phyloP scores from a whole-genome alignment of 2,797 vertebrate genomes.

The Chelidonichthys spinosus region DNA sequence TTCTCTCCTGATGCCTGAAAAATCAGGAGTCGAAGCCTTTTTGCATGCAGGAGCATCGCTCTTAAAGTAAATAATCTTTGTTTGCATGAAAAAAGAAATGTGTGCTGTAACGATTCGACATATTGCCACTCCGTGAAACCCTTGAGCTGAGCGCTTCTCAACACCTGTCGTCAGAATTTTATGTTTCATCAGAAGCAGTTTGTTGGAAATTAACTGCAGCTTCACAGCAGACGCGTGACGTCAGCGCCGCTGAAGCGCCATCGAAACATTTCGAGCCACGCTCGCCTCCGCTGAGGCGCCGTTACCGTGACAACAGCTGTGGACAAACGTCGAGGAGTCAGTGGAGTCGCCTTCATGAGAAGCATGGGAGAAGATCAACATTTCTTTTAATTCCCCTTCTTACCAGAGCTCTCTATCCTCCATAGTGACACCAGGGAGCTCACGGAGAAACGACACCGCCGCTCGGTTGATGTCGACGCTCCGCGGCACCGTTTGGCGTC shows the following conservation, averaged over 20 bases:
- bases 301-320: neutral
- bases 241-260: neutral
- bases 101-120: slow-evolving; percentile 4
- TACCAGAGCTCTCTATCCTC: neutral
- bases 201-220: slow-evolving; percentile 22
- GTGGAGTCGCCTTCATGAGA: neutral
- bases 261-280: neutral
- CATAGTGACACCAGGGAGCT: neutral
- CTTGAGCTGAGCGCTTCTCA: slow-evolving; percentile 3
- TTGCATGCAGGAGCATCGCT: neutral
- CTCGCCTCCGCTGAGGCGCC: neutral
- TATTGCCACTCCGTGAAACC: slow-evolving; percentile 14
- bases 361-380: neutral
- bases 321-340: neutral
- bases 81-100: slow-evolving; percentile 8
- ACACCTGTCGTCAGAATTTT: slow-evolving; percentile 31
- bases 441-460: neutral
- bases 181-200: slow-evolving; percentile 23
- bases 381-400: neutral
- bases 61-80: slow-evolving; percentile 23
- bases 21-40: neutral
- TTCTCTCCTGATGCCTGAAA: neutral
- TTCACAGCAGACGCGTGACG: slow-evolving; percentile 1
- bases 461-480: too few species aligned
- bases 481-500: too few species aligned